Base-by-base conservation (phyloP, 2,797 vertebrate genomes). In the Parotocinclus haroldoi region DNA sequence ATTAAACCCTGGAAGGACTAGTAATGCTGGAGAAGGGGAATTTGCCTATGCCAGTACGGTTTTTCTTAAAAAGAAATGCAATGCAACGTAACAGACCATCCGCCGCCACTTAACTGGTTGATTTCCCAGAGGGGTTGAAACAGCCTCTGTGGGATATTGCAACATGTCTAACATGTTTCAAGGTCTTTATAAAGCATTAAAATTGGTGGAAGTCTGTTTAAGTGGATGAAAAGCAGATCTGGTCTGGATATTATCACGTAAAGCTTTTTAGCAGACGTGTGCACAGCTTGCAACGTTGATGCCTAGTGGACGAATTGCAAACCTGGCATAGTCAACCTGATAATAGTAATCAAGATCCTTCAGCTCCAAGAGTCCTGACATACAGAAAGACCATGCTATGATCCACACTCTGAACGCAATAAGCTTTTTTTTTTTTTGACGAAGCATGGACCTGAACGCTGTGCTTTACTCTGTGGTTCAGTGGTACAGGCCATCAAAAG, bases 181-280 rank as follows among this genome's bases (percentile, higher is more conserved):
- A 17, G 10, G n/a, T 46, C 27, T 55, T 17, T 52, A 18, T 53
- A 40, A 53, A 44, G 55, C 12, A 64, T 58, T 53, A 55, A 14
- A 59, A 4, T 18, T 42, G 16, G 10, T 59, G 7, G 17, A 51
- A 40, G 51, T 52, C 19, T 53, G 48, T 48, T 42, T 55, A 3
- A 10, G 27, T 10, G 49, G 16, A 46, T 51, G 12, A 50, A 52
- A 13, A 36, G 38, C 57, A 66, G 18, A 51, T 69, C 66, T 76
- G 66, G 13, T 69, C 53, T 56, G 36, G 12, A 56, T 48, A 66
- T 76, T 14, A 76, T 58, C 16, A 58, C 17, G 72, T 79, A 70
- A 84, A 89, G 72, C 76, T 74, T 58, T 85, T 81, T 69, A 74
- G 72, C 83, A 84, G 79, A 59, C 50, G 58, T 75, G 39, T 49